Evolutionary conservation across 2,797 vertebrate species (phyloP).

Genomic region (Pipistrellus kuhlii): DNA sequence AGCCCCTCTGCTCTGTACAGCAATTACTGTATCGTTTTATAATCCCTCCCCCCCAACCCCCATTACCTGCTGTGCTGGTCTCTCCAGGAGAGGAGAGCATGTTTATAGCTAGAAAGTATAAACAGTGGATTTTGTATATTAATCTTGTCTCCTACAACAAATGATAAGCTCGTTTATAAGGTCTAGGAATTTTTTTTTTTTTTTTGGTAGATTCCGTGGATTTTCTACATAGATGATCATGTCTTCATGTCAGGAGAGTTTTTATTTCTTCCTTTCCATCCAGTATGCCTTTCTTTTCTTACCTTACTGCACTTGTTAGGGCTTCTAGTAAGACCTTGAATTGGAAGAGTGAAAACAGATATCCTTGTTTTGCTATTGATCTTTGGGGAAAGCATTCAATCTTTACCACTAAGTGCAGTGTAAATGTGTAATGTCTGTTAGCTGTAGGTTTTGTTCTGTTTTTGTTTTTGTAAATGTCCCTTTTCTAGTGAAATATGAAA

Average conservation of each 20-base stretch:
- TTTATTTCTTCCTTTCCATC: background rate
- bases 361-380: background rate
- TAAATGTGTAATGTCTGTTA: background rate
- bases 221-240: background rate
- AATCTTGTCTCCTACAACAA: background rate
- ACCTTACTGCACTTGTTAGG: background rate
- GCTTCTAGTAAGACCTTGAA: background rate
- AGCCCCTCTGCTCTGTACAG: background rate
- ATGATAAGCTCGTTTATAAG: background rate
- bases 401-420: background rate
- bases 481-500: background rate
- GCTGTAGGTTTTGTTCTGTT: background rate
- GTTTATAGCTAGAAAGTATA: background rate
- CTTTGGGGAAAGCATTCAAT: background rate
- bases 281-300: background rate
- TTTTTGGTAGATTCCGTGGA: background rate
- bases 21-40: background rate
- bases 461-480: background rate
- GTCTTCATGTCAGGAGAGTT: background rate
- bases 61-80: background rate
- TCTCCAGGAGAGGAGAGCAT: background rate
- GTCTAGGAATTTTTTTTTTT: background rate
- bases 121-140: background rate
- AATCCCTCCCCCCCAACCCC: background rate
- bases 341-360: background rate